A percentile compares a stretch with the other conserved stretches of the same genome.
phyloP scores from a whole-genome alignment of 2,113 vertebrate species.

The Callopanchax toddi region DNA sequence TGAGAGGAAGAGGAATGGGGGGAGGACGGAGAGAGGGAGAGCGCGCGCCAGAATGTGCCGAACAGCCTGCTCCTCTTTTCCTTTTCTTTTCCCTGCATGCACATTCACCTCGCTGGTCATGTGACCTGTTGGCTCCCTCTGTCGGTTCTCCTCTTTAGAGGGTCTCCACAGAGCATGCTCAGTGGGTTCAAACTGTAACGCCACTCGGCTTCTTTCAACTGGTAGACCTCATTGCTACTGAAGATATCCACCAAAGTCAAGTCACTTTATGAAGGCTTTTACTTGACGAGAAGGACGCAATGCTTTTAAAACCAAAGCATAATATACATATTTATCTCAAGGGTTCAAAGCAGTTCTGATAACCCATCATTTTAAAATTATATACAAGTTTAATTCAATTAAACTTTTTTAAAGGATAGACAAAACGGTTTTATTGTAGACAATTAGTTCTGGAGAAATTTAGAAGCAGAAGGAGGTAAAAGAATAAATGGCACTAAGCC shows the following conservation, averaged over 20 bases:
- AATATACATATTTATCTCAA: not conserved
- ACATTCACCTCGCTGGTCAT: conserved; percentile 77
- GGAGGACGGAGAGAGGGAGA: conserved; percentile 27
- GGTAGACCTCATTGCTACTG: conserved; percentile 44
- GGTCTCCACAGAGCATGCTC: conserved; percentile 78
- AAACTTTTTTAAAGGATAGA: not conserved
- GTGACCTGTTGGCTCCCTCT: conserved; percentile 82
- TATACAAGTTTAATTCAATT: not conserved
- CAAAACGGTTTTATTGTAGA: not conserved
- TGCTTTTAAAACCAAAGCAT: not conserved
- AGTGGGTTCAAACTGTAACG: conserved; percentile 66
- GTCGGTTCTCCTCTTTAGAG: conserved; percentile 70
- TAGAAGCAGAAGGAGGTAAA: too few relatives aligned
- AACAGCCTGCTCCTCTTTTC: conserved; percentile 77
- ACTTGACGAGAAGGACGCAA: not conserved
- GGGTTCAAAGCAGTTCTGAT: too few relatives aligned
- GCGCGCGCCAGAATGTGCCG: conserved; percentile 56
- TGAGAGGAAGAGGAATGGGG: conserved; percentile 21
- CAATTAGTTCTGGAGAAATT: not conserved
- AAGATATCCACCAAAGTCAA: conserved; percentile 11
- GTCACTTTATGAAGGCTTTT: not conserved
- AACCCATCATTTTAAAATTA: not conserved
- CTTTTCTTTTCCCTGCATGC: conserved; percentile 75
- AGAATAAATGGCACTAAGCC: too few relatives aligned
- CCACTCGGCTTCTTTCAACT: conserved; percentile 42